phyloP scores from a whole-genome alignment of 2,113 vertebrate genomes.

The Piaya cayana region DNA sequence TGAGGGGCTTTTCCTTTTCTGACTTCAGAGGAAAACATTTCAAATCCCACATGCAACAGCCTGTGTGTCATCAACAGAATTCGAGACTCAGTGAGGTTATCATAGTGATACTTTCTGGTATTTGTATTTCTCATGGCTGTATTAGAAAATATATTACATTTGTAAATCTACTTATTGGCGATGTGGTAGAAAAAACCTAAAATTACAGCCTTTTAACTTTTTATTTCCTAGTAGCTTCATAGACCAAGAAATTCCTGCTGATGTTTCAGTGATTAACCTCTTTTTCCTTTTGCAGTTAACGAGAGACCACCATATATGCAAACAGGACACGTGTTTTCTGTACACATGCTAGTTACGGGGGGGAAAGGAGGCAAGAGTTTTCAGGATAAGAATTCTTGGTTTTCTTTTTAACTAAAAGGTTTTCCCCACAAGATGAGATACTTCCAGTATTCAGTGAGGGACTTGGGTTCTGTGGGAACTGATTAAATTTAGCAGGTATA shows the following conservation, averaged over 20 bases:
- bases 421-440: neutral
- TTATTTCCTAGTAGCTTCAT: neutral
- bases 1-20: neutral
- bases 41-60: neutral
- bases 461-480: slow-evolving; percentile 11
- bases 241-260: neutral
- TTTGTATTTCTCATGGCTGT: neutral
- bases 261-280: neutral
- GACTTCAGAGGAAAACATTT: neutral
- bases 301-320: neutral
- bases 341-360: neutral
- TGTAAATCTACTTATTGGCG: neutral
- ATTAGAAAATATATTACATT: neutral
- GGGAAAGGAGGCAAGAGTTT: neutral
- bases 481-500: slow-evolving; percentile 30
- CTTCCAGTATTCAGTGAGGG: neutral
- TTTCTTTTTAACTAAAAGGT: neutral
- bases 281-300: neutral
- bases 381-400: neutral
- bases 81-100: neutral
- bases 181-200: neutral
- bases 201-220: neutral
- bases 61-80: neutral
- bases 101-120: neutral
- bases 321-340: neutral